Evolutionary conservation across 2,113 vertebrate species (phyloP).

Genomic region (Psephotus haematonotus): DNA sequence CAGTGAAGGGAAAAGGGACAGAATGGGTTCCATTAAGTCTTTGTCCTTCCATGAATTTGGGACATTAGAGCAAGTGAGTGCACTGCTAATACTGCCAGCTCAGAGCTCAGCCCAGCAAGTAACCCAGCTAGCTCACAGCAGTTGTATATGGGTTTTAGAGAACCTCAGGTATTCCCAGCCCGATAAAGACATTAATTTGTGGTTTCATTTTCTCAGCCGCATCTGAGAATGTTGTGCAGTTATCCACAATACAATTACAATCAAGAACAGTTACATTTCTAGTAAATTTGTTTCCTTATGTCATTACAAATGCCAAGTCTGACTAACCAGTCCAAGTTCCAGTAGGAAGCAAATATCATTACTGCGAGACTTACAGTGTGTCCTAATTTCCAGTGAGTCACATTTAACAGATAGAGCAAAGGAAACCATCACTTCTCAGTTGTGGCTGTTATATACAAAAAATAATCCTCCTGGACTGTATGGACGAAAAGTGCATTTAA

Average conservation of each 20-base stretch:
- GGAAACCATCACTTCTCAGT: neutral
- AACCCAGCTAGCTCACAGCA: neutral
- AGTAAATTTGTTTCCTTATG: neutral
- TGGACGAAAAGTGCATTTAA: neutral
- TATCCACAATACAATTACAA: neutral
- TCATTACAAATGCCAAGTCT: neutral
- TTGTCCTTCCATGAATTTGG: neutral
- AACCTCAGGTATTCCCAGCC: neutral
- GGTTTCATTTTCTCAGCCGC: neutral
- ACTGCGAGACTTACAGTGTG: rapidly evolving
- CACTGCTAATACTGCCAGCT: neutral
- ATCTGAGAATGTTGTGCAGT: neutral
- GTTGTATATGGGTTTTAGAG: neutral
- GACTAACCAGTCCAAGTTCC: neutral
- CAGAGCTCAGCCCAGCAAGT: neutral
- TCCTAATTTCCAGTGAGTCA: neutral
- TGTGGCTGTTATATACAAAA: neutral
- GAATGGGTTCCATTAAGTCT: neutral
- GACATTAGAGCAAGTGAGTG: neutral
- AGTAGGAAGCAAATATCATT: neutral
- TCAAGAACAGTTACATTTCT: neutral
- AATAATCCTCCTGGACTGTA: neutral
- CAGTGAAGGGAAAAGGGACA: neutral
- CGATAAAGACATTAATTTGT: neutral
- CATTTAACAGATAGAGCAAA: neutral